Evolutionary conservation across 2,113 vertebrate species (phyloP), one percentile per base, ranked within the genome.

Genomic region (Scartelaos histophorus): DNA sequence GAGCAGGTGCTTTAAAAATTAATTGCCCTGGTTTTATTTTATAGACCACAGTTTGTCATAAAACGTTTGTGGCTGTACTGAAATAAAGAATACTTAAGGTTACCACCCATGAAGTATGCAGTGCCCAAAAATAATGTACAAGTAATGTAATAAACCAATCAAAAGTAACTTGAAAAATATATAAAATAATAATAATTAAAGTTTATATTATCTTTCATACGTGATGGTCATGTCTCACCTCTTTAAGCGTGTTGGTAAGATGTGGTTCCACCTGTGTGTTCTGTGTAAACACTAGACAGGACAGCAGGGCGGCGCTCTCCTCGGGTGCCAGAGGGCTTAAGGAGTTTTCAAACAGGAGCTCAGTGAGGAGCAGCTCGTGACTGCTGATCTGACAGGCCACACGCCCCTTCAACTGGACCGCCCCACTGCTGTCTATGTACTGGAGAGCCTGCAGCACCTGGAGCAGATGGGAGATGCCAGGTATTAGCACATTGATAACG

Each of bases 321-420:
- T 96, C 96, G 0, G 96, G 96, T 7, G 92, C 93, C 84, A 97
- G 88, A 4, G 95, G 85, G 1, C 95, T 96, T 78, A 97, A 91
- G 0, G 93, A 93, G 0, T 96, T 96, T 83, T 97, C 96, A 2
- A 97, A 95, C 81, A 97, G 94, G 85, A 97, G 94, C 89, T 97
- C 95, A 0, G 96, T 97, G 35, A 97, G 94, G 35, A 97, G 92
- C 58, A 97, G 89, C 89, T 97, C 96, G 0, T 97, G 96, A 87
- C 94, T 95, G 88, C 94, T 96, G 91, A 97, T 95, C 90, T 96
- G 95, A 81, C 96, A 96, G 0, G 96, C 96, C 66, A 97, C 96
- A 0, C 95, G 91, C 17, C 96, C 96, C 6, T 96, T 96, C 74
- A 97, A 92, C 92, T 96, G 95, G 86, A 97, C 95, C 0, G 95